Evolutionary conservation across 2,797 vertebrate species (phyloP).

Genomic region (Ficedula albicollis): DNA sequence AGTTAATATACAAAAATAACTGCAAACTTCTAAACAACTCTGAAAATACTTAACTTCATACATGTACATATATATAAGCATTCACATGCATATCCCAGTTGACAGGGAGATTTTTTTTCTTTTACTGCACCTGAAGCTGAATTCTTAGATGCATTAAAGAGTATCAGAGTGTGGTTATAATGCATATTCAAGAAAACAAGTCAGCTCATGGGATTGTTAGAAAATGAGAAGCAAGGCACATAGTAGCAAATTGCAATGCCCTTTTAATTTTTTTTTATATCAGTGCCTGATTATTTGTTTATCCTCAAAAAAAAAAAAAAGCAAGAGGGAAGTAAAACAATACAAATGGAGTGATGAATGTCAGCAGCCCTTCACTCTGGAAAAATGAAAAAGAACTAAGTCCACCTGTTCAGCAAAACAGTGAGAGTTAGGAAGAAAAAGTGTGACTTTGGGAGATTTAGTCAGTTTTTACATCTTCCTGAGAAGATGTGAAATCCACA

Average conservation of each 20-base stretch:
- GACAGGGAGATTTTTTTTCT: not conserved
- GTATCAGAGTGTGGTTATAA: not conserved
- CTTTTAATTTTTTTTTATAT: not conserved
- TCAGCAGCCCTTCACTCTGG: not conserved
- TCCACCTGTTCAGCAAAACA: not conserved
- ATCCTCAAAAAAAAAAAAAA: not conserved
- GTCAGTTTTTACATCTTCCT: not conserved
- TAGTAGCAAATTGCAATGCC: not conserved
- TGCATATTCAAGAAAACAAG: not conserved
- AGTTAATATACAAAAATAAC: not conserved
- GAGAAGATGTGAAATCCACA: not conserved
- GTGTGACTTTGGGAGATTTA: not conserved
- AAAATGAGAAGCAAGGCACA: not conserved
- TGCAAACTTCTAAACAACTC: not conserved
- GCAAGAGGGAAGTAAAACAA: not conserved
- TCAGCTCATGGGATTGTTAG: not conserved
- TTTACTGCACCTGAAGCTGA: not conserved
- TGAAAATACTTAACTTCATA: not conserved
- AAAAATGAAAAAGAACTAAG: not conserved
- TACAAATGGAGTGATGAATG: not conserved
- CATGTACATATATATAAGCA: not conserved
- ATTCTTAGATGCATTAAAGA: not conserved
- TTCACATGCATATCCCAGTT: not conserved
- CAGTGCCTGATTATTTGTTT: not conserved
- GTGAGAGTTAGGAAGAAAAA: not conserved